phyloP scores from a whole-genome alignment of 2,797 vertebrate genomes.

The Acomys russatus region DNA sequence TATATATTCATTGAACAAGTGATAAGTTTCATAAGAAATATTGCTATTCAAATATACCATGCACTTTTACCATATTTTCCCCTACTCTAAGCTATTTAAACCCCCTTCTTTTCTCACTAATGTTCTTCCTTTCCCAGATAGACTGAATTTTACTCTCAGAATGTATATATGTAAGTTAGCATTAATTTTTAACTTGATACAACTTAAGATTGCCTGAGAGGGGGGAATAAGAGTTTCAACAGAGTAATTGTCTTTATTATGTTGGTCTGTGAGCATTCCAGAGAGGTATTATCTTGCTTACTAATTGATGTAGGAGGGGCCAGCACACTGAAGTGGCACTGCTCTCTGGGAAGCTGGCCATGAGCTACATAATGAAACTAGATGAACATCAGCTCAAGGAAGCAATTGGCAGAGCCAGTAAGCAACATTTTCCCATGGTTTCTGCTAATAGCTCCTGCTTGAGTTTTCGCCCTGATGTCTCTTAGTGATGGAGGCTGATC shows the following conservation, averaged over 20 bases:
- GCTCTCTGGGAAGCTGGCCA: not conserved
- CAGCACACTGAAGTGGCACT: too few species aligned
- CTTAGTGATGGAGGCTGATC: not conserved
- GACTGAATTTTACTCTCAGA: not conserved
- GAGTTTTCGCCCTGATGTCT: not conserved
- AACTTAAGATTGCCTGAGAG: not conserved
- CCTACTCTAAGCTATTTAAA: not conserved
- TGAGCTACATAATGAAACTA: not conserved
- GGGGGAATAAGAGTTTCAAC: not conserved
- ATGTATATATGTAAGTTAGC: not conserved
- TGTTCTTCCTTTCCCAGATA: not conserved
- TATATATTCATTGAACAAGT: not conserved
- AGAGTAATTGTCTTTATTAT: not conserved
- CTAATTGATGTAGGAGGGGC: too few species aligned
- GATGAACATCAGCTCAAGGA: too few species aligned
- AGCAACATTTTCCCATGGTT: not conserved
- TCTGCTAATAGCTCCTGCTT: not conserved
- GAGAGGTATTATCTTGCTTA: not conserved
- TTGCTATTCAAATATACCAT: not conserved
- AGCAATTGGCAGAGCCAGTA: not conserved
- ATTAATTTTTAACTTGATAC: not conserved
- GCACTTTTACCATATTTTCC: not conserved
- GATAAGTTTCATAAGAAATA: not conserved
- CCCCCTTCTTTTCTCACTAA: too few species aligned
- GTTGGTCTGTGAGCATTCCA: not conserved